These are phyloP conservation scores for Astreopora myriophthalma DNA, from an alignment of 64 coral and sea anemone species.

Conservation along the genomic window DNA sequence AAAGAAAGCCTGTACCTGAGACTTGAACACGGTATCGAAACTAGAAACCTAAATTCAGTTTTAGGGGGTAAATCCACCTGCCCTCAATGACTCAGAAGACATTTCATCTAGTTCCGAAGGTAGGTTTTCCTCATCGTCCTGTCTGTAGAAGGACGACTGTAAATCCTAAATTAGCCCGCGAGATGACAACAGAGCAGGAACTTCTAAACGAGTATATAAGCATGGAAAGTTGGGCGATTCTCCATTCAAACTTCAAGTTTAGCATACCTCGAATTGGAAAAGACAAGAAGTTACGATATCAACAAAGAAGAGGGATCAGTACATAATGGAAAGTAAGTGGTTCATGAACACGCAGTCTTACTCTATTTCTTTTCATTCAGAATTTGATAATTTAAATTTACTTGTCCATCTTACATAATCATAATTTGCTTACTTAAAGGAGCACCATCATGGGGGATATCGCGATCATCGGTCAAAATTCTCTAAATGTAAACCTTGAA, in stretches of 20 bases:
- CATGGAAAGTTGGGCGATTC: neutral
- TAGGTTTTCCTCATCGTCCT: neutral
- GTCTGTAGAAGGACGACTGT: neutral
- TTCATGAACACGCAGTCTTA: neutral
- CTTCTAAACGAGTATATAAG: slow-evolving; percentile 20
- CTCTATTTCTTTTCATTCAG: neutral
- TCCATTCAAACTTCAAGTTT: neutral
- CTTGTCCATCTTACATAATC: no score
- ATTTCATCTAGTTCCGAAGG: neutral
- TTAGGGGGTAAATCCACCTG: neutral
- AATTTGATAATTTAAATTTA: no score
- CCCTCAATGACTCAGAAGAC: neutral
- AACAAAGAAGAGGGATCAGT: neutral
- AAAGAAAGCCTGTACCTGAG: neutral
- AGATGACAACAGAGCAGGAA: slow-evolving; percentile 8
- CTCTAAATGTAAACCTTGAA: no score
- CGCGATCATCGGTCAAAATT: no score
- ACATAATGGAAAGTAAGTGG: neutral
- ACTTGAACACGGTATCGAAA: neutral
- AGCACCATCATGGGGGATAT: no score
- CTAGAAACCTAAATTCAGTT: neutral
- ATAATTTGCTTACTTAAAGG: no score
- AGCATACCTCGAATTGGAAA: neutral
- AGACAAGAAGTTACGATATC: neutral
- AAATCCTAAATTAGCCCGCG: neutral